These are phyloP conservation scores for Trachymyrmex septentrionalis DNA, from an alignment of 1,140 invertebrate genomes.

Conservation along the genomic window DNA sequence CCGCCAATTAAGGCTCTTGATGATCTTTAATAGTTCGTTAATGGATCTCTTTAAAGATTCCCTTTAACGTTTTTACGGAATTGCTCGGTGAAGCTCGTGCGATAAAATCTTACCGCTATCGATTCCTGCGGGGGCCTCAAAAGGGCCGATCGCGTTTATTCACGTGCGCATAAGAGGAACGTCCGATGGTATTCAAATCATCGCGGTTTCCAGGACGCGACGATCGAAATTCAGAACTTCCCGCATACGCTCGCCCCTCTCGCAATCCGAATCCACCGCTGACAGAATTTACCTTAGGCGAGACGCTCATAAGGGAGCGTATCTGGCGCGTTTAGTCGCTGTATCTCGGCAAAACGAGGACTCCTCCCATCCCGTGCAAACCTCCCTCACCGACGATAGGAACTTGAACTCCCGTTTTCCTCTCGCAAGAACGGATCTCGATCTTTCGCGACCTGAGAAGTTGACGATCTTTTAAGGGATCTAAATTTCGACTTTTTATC, in stretches of 20 bases:
- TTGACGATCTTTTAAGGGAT: not conserved
- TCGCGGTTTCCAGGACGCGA: conserved; percentile 10
- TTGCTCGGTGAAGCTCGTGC: not conserved
- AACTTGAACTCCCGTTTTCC: conserved; percentile 42
- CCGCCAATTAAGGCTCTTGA: conserved; percentile 39
- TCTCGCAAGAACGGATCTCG: not conserved
- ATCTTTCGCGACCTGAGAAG: not conserved
- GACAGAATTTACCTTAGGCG: conserved; percentile 39
- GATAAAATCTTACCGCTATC: conserved; percentile 6
- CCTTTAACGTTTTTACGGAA: not conserved
- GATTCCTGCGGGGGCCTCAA: not conserved
- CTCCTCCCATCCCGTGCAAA: conserved; percentile 51
- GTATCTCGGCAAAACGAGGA: conserved; percentile 55
- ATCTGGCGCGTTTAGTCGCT: conserved; percentile 39
- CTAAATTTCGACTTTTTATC: not conserved
- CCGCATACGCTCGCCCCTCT: not conserved
- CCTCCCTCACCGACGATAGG: conserved; percentile 25
- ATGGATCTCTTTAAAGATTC: conserved; percentile 22
- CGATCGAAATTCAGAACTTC: conserved; percentile 51
- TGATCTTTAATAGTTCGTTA: conserved; percentile 3
- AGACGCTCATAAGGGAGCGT: conserved; percentile 34
- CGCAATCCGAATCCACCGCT: conserved; percentile 20
- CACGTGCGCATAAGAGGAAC: not conserved
- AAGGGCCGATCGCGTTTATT: conserved; percentile 3
- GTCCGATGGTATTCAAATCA: conserved; percentile 28